Percentiles rank a stretch among this genome's conserved stretches.
Conservation (phyloP, 2,113 vertebrate genomes). For the Protobothrops flavoviridis region DNA sequence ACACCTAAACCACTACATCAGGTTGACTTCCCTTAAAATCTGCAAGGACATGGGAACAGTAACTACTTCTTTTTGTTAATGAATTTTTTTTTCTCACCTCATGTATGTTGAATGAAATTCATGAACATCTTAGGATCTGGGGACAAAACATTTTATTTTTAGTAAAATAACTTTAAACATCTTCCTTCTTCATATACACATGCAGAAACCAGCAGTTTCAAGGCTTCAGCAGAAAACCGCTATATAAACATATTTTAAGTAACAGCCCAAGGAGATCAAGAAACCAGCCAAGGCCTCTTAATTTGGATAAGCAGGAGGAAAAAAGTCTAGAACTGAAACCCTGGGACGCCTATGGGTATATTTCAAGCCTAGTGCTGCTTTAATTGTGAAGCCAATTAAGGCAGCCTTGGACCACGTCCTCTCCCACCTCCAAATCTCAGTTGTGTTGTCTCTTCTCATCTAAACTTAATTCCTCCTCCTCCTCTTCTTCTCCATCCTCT, state of each 20-base stretch:
- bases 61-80: not conserved
- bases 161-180: not conserved
- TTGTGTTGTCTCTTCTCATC: not conserved
- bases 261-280: not conserved
- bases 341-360: not conserved
- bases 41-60: not conserved
- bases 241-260: not conserved
- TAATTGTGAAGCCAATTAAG: not conserved
- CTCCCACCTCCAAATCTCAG: not conserved
- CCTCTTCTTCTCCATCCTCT: not conserved
- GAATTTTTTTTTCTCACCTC: not conserved
- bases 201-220: not conserved
- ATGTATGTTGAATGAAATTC: not conserved
- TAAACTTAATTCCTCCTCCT: not conserved
- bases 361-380: not conserved
- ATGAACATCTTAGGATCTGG: not conserved
- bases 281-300: not conserved
- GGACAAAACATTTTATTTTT: not conserved
- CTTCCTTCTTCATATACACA: not conserved
- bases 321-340: not conserved
- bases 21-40: not conserved
- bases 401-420: not conserved
- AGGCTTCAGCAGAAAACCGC: not conserved
- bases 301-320: not conserved
- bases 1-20: too few species aligned